These are phyloP conservation scores for Takifugu flavidus DNA, from an alignment of 2,113 vertebrate genomes.

Conservation along the genomic window DNA sequence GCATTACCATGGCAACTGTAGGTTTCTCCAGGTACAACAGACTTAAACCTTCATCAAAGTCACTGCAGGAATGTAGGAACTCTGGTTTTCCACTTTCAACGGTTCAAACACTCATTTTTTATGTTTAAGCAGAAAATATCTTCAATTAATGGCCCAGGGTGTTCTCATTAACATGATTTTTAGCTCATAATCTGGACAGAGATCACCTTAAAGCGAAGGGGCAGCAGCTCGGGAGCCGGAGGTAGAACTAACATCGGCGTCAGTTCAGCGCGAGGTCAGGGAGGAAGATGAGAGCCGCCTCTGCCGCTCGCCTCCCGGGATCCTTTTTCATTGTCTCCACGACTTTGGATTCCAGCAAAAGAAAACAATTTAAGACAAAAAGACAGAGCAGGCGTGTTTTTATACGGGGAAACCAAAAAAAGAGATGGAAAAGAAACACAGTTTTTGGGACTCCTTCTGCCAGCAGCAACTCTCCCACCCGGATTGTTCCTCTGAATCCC, in stretches of 20 bases:
- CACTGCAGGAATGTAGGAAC: neutral
- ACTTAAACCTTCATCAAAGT: no score
- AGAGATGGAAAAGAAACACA: conserved; percentile 48
- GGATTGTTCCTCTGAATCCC: conserved; percentile 56
- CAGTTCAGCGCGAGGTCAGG: conserved; percentile 67
- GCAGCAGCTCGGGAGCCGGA: conserved; percentile 42
- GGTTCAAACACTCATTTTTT: conserved; percentile 17
- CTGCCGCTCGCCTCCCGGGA: conserved; percentile 35
- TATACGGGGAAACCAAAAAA: conserved; percentile 41
- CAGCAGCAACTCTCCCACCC: conserved; percentile 45
- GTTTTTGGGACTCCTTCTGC: conserved; percentile 34
- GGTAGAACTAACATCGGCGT: conserved; percentile 53
- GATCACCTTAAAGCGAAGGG: conserved; percentile 46
- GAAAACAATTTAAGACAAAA: conserved; percentile 54
- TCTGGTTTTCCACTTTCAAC: neutral
- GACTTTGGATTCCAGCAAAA: conserved; percentile 49
- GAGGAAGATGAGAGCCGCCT: conserved; percentile 38
- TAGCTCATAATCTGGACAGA: conserved; percentile 38
- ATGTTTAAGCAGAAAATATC: conserved; percentile 29
- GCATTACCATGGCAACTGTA: no score
- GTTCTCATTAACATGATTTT: conserved; percentile 59
- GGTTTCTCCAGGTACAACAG: no score
- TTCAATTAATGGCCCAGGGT: conserved; percentile 50
- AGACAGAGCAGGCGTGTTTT: conserved; percentile 38
- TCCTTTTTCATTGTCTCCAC: conserved; percentile 45